These are phyloP conservation scores for Hycleus cichorii DNA, from an alignment of 1,140 invertebrate species.

Conservation along the genomic window DNA sequence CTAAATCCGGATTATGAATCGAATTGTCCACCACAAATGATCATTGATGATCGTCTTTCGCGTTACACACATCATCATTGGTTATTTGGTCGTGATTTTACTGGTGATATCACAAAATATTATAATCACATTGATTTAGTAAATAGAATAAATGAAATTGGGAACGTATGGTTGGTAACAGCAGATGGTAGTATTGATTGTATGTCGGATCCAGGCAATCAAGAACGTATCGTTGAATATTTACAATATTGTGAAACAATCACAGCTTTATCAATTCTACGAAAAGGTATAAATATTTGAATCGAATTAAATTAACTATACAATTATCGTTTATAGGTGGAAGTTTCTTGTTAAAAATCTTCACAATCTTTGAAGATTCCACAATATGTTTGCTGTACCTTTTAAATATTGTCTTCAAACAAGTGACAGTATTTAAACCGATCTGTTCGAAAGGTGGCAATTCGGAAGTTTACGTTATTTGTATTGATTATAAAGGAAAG, in stretches of 20 bases:
- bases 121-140: conserved; percentile 50
- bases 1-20: conserved; percentile 90
- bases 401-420: conserved; percentile 63
- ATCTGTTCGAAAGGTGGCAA: conserved; percentile 88
- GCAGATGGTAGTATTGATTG: conserved; percentile 93
- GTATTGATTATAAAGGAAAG: conserved; percentile 55
- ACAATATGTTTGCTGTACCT: conserved; percentile 76
- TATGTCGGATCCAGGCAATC: conserved; percentile 70
- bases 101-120: conserved; percentile 70
- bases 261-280: conserved; percentile 63
- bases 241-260: conserved; percentile 79
- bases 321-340: conserved; percentile 42
- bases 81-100: conserved; percentile 78
- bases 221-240: conserved; percentile 68
- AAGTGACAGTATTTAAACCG: conserved; percentile 77
- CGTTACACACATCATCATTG: conserved; percentile 68
- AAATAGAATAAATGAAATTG: background rate
- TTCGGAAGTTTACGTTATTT: conserved; percentile 86
- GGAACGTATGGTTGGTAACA: conserved; percentile 61
- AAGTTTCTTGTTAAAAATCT: conserved; percentile 83
- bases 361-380: conserved; percentile 81
- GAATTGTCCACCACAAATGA: conserved; percentile 63
- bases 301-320: too few species aligned
- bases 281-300: background rate
- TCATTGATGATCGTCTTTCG: conserved; percentile 82